Evolutionary conservation across 2,797 vertebrate species (phyloP).

Genomic region (Allobates femoralis): DNA sequence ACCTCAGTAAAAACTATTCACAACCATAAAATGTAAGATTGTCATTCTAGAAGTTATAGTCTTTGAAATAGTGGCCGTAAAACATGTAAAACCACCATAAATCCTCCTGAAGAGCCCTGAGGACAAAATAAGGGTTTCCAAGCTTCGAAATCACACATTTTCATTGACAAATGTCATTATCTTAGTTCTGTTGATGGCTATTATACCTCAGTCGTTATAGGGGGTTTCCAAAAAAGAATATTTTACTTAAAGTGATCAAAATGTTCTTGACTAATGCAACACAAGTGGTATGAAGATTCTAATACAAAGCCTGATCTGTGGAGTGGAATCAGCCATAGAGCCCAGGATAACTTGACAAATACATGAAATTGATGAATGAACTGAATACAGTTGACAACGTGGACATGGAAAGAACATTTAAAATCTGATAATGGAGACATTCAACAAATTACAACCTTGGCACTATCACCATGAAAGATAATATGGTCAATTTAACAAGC

Average conservation of each 20-base stretch:
- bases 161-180: background rate
- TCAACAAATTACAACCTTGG: conserved; percentile 33
- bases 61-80: too few relatives aligned
- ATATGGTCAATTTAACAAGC: conserved; percentile 16
- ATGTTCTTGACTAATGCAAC: background rate
- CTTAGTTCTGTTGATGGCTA: background rate
- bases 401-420: conserved; percentile 28
- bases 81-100: background rate
- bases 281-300: background rate
- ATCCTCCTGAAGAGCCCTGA: background rate
- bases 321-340: background rate
- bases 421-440: conserved; percentile 45
- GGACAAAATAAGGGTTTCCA: background rate
- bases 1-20: too few relatives aligned
- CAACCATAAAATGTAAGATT: too few relatives aligned
- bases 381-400: background rate
- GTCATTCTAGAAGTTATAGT: too few relatives aligned
- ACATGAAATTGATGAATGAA: conserved; percentile 41
- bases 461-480: conserved; percentile 27
- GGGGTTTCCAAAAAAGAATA: too few relatives aligned
- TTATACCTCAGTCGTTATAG: background rate
- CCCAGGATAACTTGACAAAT: conserved; percentile 12
- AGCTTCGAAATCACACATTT: background rate
- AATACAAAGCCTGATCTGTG: conserved; percentile 8
- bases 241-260: background rate